Percentiles rank a stretch among this genome's conserved stretches.
Evolutionary conservation across 2,797 vertebrate species (phyloP).

Genomic region (Pseudochirops corinnae): DNA sequence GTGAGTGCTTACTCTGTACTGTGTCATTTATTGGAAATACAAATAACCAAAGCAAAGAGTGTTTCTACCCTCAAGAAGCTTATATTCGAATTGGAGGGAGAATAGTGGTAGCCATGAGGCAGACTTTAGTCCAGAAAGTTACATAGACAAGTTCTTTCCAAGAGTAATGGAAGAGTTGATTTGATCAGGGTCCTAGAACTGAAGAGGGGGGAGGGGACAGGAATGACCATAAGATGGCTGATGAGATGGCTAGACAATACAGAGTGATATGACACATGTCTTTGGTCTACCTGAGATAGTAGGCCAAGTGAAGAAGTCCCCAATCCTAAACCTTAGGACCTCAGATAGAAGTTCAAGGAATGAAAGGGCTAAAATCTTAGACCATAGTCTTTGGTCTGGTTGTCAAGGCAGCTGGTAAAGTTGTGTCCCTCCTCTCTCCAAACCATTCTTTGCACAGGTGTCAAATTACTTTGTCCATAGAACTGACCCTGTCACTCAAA

Average conservation of each 20-base stretch:
- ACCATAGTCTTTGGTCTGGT: neutral
- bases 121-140: neutral
- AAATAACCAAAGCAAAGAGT: neutral
- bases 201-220: neutral
- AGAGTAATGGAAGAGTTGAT: neutral
- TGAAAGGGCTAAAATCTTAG: neutral
- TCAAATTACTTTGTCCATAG: neutral
- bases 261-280: neutral
- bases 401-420: neutral
- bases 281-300: neutral
- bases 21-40: neutral
- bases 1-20: neutral
- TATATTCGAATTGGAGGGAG: neutral
- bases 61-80: neutral
- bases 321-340: neutral
- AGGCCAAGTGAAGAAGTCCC: neutral
- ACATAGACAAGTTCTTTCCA: neutral
- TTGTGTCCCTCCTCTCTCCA: neutral
- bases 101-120: neutral
- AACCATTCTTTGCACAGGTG: neutral
- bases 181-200: neutral
- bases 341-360: neutral
- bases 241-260: neutral
- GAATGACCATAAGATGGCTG: neutral
- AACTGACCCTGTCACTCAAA: neutral